phyloP scores from a whole-genome alignment of 2,888 invertebrate genomes.

The Lithophane socia region DNA sequence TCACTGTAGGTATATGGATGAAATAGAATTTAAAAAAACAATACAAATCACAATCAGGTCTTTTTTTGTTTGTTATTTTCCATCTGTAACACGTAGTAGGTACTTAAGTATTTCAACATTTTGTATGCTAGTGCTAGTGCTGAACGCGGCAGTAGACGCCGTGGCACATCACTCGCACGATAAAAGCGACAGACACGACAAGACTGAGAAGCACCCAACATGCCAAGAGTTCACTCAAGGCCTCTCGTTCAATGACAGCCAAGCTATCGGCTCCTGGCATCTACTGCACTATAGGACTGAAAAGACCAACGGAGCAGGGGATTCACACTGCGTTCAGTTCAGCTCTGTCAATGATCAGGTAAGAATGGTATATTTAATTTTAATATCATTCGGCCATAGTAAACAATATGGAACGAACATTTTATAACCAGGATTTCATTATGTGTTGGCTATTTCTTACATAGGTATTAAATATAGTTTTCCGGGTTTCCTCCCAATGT shows the following conservation, averaged over 20 bases:
- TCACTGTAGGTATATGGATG: not conserved
- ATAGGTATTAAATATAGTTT: not conserved
- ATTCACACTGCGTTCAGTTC: conserved; percentile 81
- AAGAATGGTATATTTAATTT: conserved; percentile 3
- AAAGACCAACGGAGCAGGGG: conserved; percentile 75
- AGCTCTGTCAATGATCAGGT: conserved; percentile 77
- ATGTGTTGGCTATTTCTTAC: not conserved
- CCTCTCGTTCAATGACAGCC: conserved; percentile 78
- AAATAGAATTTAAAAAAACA: not conserved
- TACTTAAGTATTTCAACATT: conserved; percentile 1
- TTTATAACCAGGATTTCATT: not conserved
- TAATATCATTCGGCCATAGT: not conserved
- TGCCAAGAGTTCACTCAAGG: conserved; percentile 82
- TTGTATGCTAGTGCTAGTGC: conserved; percentile 26
- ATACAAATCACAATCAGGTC: not conserved
- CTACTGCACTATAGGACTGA: conserved; percentile 79
- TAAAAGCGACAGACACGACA: conserved; percentile 52
- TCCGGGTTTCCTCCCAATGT: not conserved
- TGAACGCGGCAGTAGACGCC: conserved; percentile 49
- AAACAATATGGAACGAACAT: not conserved
- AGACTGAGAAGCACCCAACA: conserved; percentile 68
- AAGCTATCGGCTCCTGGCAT: conserved; percentile 83
- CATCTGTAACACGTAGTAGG: not conserved
- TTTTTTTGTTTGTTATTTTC: not conserved
- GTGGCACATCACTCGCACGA: conserved; percentile 58